phyloP scores from a whole-genome alignment of 2,888 invertebrate genomes.

The Pyrochroa serraticornis region DNA sequence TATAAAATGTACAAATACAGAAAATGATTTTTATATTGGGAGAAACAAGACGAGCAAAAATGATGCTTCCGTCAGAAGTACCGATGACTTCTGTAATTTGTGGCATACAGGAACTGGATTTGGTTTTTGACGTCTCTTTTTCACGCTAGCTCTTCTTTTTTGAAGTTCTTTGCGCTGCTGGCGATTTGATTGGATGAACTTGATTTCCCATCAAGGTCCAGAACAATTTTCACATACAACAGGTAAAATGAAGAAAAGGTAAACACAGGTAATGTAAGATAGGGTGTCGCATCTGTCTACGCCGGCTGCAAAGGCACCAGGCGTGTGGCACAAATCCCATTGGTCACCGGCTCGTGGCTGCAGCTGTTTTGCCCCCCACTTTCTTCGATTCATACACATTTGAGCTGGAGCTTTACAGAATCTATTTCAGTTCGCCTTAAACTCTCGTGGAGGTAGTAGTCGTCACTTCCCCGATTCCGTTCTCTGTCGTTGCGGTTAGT shows the following conservation, averaged over 20 bases:
- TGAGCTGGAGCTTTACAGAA: slow-evolving; percentile 41
- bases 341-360: slow-evolving; percentile 64
- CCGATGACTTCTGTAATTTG: too few relatives aligned
- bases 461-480: not conserved
- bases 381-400: slow-evolving; percentile 41
- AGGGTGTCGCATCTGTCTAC: slow-evolving; percentile 51
- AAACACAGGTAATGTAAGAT: slow-evolving; percentile 44
- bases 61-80: too few relatives aligned
- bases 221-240: slow-evolving; percentile 25
- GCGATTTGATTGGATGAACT: too few relatives aligned
- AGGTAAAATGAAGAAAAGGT: slow-evolving; percentile 37
- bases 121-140: too few relatives aligned
- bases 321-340: slow-evolving; percentile 63
- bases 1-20: too few relatives aligned
- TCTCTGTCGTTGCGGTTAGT: not conserved
- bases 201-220: slow-evolving; percentile 1
- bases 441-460: slow-evolving; percentile 6
- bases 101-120: too few relatives aligned
- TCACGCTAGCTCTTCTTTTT: too few relatives aligned
- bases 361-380: slow-evolving; percentile 52
- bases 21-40: too few relatives aligned
- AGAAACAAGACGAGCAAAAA: too few relatives aligned
- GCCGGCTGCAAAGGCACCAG: slow-evolving; percentile 61
- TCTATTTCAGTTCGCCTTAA: slow-evolving; percentile 39
- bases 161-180: too few relatives aligned